Conservation (phyloP, 2,113 vertebrate species). For the Cinclus cinclus region DNA sequence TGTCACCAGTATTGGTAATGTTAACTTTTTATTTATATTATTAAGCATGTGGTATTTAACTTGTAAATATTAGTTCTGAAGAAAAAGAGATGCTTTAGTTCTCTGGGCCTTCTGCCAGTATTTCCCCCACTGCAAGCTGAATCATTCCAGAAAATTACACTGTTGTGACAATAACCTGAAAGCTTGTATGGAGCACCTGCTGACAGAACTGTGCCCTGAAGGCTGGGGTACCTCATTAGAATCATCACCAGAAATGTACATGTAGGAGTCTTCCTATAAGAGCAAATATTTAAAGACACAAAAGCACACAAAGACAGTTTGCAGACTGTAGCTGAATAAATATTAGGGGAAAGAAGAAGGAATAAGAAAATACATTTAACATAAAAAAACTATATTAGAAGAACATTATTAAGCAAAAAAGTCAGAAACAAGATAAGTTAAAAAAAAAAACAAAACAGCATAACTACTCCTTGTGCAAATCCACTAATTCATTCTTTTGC, state of each 20-base stretch:
- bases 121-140: background rate
- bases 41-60: slow-evolving; percentile 14
- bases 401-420: background rate
- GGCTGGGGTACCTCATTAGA: slow-evolving; percentile 31
- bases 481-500: background rate
- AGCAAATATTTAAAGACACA: slow-evolving; percentile 52
- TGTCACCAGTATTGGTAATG: background rate
- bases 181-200: slow-evolving; percentile 11
- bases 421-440: background rate
- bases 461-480: background rate
- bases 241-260: slow-evolving; percentile 32
- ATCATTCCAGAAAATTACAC: slow-evolving; percentile 46
- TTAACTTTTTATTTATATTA: background rate
- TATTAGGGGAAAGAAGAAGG: background rate
- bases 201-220: slow-evolving; percentile 28
- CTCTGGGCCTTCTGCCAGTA: slow-evolving; percentile 31
- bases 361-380: slow-evolving; percentile 21
- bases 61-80: slow-evolving; percentile 47
- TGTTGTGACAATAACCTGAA: slow-evolving; percentile 20
- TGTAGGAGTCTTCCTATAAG: slow-evolving; percentile 25
- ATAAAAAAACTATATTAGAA: background rate
- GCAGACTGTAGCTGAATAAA: slow-evolving; percentile 36
- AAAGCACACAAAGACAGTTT: slow-evolving; percentile 24
- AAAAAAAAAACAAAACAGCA: background rate
- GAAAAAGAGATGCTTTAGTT: background rate